Percentiles rank a stretch among this genome's conserved stretches.
Evolutionary conservation across 30 jellyfish, hydroid and myxozoan genomes (phyloP).

Genomic region (Turritopsis rubra): DNA sequence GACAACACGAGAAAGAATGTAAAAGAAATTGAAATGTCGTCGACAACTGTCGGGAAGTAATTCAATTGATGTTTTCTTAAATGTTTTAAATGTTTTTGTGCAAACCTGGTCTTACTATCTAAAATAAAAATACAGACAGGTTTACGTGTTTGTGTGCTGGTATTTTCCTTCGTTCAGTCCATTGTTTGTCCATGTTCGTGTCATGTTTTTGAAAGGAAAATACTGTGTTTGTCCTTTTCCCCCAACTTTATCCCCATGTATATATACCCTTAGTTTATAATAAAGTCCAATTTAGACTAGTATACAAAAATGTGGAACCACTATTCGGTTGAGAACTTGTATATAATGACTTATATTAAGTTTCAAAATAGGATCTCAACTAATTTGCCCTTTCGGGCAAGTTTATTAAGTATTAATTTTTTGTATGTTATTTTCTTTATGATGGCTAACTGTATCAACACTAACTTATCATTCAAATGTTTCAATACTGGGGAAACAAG

Average conservation of each 20-base stretch:
- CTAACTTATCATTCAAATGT: not conserved
- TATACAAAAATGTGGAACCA: conserved; percentile 25
- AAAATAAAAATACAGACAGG: not conserved
- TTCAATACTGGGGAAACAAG: not conserved
- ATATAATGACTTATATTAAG: conserved; percentile 88
- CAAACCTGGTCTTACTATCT: not conserved
- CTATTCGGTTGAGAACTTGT: conserved; percentile 59
- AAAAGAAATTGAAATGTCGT: not conserved
- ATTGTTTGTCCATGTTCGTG: not conserved
- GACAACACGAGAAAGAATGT: conserved; percentile 84
- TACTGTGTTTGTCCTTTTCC: conserved; percentile 5
- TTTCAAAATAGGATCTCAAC: conserved; percentile 78
- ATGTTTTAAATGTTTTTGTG: not conserved
- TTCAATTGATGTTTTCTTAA: not conserved
- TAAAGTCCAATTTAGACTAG: not conserved
- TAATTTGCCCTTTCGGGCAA: conserved; percentile 95
- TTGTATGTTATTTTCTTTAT: not conserved
- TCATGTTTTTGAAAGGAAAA: not conserved
- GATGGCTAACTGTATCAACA: not conserved
- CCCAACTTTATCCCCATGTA: conserved; percentile 9
- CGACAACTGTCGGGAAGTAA: not conserved
- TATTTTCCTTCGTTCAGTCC: conserved; percentile 8
- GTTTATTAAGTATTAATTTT: not conserved
- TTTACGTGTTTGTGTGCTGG: not conserved
- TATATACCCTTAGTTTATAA: not conserved